phyloP scores from a whole-genome alignment of 2,797 vertebrate species.

The Varecia variegata region DNA sequence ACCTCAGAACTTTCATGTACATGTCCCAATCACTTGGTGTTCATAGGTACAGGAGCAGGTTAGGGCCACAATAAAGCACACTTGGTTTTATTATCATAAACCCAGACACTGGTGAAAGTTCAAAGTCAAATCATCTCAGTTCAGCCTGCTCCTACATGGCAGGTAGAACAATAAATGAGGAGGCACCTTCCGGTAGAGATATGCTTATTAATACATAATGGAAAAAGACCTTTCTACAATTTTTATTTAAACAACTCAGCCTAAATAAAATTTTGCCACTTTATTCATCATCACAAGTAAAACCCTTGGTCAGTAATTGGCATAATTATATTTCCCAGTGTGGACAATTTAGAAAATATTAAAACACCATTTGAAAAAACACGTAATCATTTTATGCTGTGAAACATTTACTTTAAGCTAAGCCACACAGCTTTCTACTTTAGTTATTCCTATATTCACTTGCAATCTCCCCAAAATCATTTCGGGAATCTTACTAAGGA shows the following conservation, averaged over 20 bases:
- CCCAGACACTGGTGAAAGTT: neutral
- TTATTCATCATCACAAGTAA: slow-evolving; percentile 4
- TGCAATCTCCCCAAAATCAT: neutral
- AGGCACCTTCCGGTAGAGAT: neutral
- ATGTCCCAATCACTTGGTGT: neutral
- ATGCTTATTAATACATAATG: neutral
- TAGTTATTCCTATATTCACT: neutral
- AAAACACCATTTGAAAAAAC: neutral
- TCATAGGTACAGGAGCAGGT: neutral
- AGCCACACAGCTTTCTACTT: neutral
- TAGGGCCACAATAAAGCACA: neutral
- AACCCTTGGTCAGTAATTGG: neutral
- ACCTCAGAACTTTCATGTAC: neutral
- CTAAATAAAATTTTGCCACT: neutral
- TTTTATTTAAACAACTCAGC: neutral
- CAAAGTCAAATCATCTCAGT: slow-evolving; percentile 28
- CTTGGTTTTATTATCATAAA: slow-evolving; percentile 31
- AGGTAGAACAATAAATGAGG: neutral
- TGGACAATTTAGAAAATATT: neutral
- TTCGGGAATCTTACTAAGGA: neutral
- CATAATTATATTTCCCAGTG: neutral
- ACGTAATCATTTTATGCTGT: neutral
- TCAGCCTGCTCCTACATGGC: neutral
- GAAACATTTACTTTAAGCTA: neutral
- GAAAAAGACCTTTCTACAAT: neutral